These are phyloP conservation scores for Crocidura indochinensis DNA, from an alignment of 2,797 vertebrate species.

Conservation along the genomic window DNA sequence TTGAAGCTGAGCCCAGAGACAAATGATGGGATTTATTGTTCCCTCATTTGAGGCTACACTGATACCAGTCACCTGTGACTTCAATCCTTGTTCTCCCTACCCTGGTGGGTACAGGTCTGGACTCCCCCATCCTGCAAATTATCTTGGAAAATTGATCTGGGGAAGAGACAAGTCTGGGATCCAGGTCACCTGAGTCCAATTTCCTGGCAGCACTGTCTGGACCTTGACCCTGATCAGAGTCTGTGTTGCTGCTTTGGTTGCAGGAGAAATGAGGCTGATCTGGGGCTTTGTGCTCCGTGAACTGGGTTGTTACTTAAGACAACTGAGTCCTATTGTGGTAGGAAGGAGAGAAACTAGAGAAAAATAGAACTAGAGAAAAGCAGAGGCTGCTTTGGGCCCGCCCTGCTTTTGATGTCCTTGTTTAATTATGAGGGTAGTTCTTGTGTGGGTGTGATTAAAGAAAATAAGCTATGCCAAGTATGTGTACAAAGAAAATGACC, in stretches of 20 bases:
- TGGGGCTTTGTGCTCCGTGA: slow-evolving; percentile 64
- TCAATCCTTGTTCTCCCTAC: slow-evolving; percentile 9
- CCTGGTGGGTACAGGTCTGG: background rate
- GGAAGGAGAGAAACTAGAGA: background rate
- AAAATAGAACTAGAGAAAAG: background rate
- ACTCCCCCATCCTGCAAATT: slow-evolving; percentile 47
- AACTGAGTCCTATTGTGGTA: background rate
- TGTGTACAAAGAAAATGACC: background rate
- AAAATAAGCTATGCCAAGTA: background rate
- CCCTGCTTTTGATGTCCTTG: background rate
- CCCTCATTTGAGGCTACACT: slow-evolving; percentile 36
- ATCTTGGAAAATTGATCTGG: slow-evolving; percentile 43
- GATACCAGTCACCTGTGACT: slow-evolving; percentile 67
- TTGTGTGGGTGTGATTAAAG: background rate
- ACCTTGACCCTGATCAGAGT: background rate
- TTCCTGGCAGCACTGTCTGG: slow-evolving; percentile 33
- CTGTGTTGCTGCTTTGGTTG: slow-evolving; percentile 70
- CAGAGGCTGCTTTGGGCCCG: background rate
- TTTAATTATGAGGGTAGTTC: slow-evolving; percentile 21
- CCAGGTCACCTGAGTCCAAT: slow-evolving; percentile 60
- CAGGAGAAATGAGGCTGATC: slow-evolving; percentile 52
- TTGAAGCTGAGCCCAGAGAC: slow-evolving; percentile 66
- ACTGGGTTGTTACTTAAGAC: slow-evolving; percentile 66
- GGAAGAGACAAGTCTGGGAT: slow-evolving; percentile 46
- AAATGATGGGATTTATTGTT: slow-evolving; percentile 70